These are phyloP conservation scores for Agriopis leucophaearia DNA, from an alignment of 2,888 invertebrate species.

Conservation along the genomic window DNA sequence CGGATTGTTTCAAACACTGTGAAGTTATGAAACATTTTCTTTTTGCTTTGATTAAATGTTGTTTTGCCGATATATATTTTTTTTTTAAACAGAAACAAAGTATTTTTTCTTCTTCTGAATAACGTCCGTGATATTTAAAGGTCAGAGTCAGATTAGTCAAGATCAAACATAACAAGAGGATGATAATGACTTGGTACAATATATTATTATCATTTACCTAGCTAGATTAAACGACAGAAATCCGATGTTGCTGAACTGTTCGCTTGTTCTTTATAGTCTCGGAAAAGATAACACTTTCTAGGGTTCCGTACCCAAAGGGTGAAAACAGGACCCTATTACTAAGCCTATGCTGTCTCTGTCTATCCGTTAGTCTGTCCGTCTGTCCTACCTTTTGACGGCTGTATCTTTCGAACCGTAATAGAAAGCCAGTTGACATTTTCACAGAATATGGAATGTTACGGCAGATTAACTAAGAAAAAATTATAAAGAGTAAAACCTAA, in stretches of 20 bases:
- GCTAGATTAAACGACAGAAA: neutral
- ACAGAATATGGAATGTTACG: too few species aligned
- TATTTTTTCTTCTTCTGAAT: neutral
- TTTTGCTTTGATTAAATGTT: neutral
- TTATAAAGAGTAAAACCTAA: too few species aligned
- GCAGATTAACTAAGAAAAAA: too few species aligned
- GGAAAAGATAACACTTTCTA: neutral
- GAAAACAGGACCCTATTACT: too few species aligned
- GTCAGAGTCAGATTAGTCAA: conserved; percentile 16
- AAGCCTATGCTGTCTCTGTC: too few species aligned
- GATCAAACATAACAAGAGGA: neutral
- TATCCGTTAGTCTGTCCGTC: too few species aligned
- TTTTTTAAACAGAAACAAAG: neutral
- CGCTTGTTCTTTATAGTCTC: neutral
- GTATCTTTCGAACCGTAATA: too few species aligned
- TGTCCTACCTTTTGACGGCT: too few species aligned
- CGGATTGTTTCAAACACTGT: too few species aligned
- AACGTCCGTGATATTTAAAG: conserved; percentile 1
- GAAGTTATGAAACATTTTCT: too few species aligned
- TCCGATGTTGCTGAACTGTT: neutral
- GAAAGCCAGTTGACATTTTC: too few species aligned
- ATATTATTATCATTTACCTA: neutral
- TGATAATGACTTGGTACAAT: neutral
- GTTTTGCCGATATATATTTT: neutral
- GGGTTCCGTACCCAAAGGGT: too few species aligned